Percentiles rank a stretch among this genome's conserved stretches.
phyloP scores from a whole-genome alignment of 2,113 vertebrate genomes.

The Dipodomys ordii region DNA sequence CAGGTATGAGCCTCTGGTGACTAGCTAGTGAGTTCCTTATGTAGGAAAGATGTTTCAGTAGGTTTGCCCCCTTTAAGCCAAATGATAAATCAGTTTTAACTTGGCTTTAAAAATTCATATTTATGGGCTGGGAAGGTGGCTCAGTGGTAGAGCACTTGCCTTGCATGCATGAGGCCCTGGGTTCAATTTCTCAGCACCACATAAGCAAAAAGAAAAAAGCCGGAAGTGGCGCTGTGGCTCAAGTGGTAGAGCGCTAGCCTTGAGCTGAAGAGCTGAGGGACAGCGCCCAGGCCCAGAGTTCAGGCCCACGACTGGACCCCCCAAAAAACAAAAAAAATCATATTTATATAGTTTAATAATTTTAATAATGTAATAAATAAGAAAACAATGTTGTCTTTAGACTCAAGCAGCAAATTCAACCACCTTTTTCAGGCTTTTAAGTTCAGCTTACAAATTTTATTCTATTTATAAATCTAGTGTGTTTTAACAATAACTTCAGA shows the following conservation, averaged over 20 bases:
- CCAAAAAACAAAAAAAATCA: neutral
- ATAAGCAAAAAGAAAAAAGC: too few relatives aligned
- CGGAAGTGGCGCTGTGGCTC: too few relatives aligned
- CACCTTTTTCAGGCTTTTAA: conserved; percentile 26
- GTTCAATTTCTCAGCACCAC: too few relatives aligned
- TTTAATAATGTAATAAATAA: conserved; percentile 7
- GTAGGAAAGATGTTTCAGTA: neutral
- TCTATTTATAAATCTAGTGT: neutral
- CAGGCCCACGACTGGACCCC: too few relatives aligned
- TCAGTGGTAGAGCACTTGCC: too few relatives aligned
- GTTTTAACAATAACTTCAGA: conserved; percentile 22
- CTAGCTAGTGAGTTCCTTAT: neutral
- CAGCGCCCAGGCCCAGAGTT: too few relatives aligned
- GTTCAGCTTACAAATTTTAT: conserved; percentile 41
- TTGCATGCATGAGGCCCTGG: too few relatives aligned
- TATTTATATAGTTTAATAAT: conserved; percentile 36
- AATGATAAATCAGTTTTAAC: neutral
- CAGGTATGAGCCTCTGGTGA: too few relatives aligned
- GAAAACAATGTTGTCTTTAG: conserved; percentile 6
- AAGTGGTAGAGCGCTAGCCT: too few relatives aligned
- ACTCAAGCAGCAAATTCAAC: conserved; percentile 33
- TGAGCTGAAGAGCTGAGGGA: too few relatives aligned
- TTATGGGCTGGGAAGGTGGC: neutral
- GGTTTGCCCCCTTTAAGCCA: neutral
- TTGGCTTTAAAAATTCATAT: neutral